Evolutionary conservation across 2,797 vertebrate genomes (phyloP), one percentile per base, ranked within the genome.

Genomic region (Apogon talboti): DNA sequence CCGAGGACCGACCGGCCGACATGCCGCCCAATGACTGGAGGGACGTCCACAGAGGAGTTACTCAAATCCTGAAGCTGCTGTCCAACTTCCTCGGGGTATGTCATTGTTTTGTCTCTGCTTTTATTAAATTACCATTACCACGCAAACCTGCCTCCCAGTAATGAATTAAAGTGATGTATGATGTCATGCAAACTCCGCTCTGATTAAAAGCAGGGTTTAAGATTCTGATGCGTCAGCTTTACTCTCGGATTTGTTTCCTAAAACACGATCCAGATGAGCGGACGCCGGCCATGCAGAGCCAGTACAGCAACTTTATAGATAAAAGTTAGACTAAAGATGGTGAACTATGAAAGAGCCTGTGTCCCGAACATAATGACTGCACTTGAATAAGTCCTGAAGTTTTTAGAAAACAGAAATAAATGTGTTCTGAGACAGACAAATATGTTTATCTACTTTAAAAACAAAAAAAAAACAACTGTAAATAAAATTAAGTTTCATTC

Each of bases 21-120:
- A 66, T 83, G 85, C 87, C 89, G 0, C 47, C 76, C 80, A 91
- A 28, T 54, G 95, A 87, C 95, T 98, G 97, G 91, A 89, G 90
- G 54, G 42, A 95, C 0, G 83, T 88, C 66, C 95, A 96, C 89
- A 96, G 95, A 43, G 77, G 93, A 82, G 95, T 94, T 0, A 92
- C 93, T 44, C 74, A 88, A 13, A 89, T 89, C 41, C 74, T 98
- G 60, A 86, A 90, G 75, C 94, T 93, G 5, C 89, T 98, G 38
- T 95, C 95, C 19, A 92, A 89, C 15, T 94, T 98, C 85, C 94
- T 99, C 58, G 92, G 92, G 85, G 97, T 99, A 79, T 81, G 96
- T 87, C 51, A 53, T 68, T 60, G 7, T 54, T 77, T 61, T 48
- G 7, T 41, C 14, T 55, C 1, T 64, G 5, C 10, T 77, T 49